A percentile compares a stretch with the other conserved stretches of the same genome.
Evolutionary conservation across 2,797 vertebrate genomes (phyloP).

Genomic region (Coregonus ussuriensis): DNA sequence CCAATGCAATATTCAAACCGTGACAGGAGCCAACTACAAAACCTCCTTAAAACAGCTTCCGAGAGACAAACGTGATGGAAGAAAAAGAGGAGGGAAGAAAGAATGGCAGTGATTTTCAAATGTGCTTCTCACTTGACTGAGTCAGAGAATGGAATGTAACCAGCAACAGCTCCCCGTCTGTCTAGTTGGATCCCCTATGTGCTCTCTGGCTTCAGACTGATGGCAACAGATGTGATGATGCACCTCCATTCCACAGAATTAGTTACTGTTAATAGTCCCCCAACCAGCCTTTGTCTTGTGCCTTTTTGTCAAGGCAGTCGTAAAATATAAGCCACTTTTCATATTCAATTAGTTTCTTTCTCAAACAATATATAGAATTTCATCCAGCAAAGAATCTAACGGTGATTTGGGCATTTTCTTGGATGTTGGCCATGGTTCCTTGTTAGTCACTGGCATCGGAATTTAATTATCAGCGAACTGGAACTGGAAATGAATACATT

Average conservation of each 20-base stretch:
- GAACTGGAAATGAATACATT: constrained; percentile 62
- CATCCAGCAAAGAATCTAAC: constrained; percentile 25
- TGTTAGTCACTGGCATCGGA: constrained; percentile 44
- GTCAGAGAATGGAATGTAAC: constrained; percentile 3
- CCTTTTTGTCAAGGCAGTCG: constrained; percentile 13
- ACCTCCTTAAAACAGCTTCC: not conserved
- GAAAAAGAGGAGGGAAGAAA: not conserved
- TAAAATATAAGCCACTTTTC: constrained; percentile 23
- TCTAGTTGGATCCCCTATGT: constrained; percentile 9
- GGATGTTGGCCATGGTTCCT: constrained; percentile 12
- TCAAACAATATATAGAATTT: constrained; percentile 11
- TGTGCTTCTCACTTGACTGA: not conserved
- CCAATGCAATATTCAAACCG: not conserved
- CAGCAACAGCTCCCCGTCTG: not conserved
- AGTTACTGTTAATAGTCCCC: constrained; percentile 13
- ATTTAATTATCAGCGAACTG: constrained; percentile 58
- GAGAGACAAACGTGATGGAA: not conserved
- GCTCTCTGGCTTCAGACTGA: constrained; percentile 35
- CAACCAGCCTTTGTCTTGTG: not conserved
- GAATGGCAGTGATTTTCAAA: not conserved
- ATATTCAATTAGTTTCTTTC: not conserved
- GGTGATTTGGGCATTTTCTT: constrained; percentile 40
- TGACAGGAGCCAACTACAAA: constrained; percentile 11
- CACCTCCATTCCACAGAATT: constrained; percentile 23
- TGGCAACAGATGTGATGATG: constrained; percentile 27